phyloP scores from a whole-genome alignment of 2,888 invertebrate species.

The Ophonus ardosiacus region DNA sequence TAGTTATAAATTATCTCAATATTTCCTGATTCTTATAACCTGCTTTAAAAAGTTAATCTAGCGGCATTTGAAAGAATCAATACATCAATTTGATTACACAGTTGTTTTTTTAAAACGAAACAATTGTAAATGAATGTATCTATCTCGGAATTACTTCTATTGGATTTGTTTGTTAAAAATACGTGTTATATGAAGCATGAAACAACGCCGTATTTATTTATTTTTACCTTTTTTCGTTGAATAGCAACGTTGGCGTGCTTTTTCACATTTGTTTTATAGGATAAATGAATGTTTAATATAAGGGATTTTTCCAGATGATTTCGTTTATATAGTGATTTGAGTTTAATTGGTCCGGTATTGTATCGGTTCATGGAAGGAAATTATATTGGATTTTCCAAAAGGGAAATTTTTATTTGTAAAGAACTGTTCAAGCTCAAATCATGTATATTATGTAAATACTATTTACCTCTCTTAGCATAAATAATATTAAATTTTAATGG shows the following conservation, averaged over 20 bases:
- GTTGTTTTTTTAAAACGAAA: not conserved
- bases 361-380: too few relatives aligned
- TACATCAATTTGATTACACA: not conserved
- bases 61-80: too few relatives aligned
- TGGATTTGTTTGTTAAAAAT: not conserved
- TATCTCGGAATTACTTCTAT: not conserved
- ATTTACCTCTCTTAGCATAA: too few relatives aligned
- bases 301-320: constrained; percentile 10
- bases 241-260: not conserved
- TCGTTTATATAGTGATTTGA: not conserved
- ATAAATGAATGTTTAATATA: constrained; percentile 13
- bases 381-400: too few relatives aligned
- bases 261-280: constrained; percentile 1
- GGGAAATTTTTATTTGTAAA: too few relatives aligned
- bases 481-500: too few relatives aligned
- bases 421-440: too few relatives aligned
- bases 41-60: too few relatives aligned
- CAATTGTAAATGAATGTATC: not conserved
- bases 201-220: not conserved
- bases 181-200: not conserved
- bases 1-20: too few relatives aligned
- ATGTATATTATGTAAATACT: too few relatives aligned
- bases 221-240: constrained; percentile 1
- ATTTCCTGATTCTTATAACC: too few relatives aligned
- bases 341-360: not conserved